phyloP scores from a whole-genome alignment of 1,140 invertebrate species.

The Drosophila setifemur region DNA sequence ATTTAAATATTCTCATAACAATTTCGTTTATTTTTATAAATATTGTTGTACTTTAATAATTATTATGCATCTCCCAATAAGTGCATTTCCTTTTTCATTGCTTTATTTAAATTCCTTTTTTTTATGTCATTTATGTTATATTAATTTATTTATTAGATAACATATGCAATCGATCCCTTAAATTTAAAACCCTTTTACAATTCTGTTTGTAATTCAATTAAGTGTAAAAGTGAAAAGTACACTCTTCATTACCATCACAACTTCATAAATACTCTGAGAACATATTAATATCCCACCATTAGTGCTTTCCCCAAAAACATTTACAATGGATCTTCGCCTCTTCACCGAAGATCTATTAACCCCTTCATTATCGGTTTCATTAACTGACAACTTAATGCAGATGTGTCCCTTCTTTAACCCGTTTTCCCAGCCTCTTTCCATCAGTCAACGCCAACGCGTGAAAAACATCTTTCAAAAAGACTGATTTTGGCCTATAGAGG shows the following conservation, averaged over 20 bases:
- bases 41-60: not conserved
- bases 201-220: not conserved
- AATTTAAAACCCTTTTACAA: too few species aligned
- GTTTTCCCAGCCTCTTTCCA: conserved; percentile 13
- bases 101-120: too few species aligned
- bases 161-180: too few species aligned
- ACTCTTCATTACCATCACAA: too few species aligned
- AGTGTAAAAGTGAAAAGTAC: too few species aligned
- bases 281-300: not conserved
- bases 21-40: not conserved
- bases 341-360: conserved; percentile 27
- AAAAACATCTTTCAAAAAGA: conserved; percentile 41
- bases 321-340: conserved; percentile 5
- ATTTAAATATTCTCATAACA: too few species aligned
- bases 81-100: too few species aligned
- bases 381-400: conserved; percentile 69
- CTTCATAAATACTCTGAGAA: not conserved
- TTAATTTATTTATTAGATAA: too few species aligned
- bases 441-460: conserved; percentile 46
- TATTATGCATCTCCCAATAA: too few species aligned
- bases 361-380: conserved; percentile 65
- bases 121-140: too few species aligned
- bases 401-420: conserved; percentile 2
- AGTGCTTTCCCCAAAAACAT: conserved; percentile 12
- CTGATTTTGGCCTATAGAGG: conserved; percentile 43